A percentile compares a stretch with the other conserved stretches of the same genome.
Conservation (phyloP, 2,888 invertebrate species). For the Spilosoma lubricipeda region DNA sequence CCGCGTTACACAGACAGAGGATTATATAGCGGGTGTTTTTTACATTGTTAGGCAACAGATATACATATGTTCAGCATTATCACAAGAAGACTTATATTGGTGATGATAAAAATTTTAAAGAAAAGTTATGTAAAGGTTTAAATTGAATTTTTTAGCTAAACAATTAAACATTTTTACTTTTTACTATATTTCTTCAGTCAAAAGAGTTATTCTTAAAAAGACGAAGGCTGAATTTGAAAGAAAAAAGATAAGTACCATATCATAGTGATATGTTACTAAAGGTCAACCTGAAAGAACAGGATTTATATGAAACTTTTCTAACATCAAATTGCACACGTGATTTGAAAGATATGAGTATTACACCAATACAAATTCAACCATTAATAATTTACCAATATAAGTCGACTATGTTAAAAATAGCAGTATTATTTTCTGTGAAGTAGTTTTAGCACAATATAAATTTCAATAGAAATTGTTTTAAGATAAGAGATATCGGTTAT, state of each 20-base stretch:
- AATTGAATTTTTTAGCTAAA: neutral
- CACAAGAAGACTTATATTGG: constrained; percentile 2
- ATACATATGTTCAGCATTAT: neutral
- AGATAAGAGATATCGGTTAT: neutral
- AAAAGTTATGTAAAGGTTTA: neutral
- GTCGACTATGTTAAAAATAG: neutral
- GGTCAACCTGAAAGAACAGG: too few relatives aligned
- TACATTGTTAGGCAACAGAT: constrained; percentile 15
- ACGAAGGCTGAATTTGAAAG: too few relatives aligned
- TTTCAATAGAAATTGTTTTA: neutral
- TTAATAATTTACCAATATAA: neutral
- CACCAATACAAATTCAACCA: neutral
- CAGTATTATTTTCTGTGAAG: neutral
- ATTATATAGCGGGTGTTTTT: constrained; percentile 25
- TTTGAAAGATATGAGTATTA: neutral
- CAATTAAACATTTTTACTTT: too few relatives aligned
- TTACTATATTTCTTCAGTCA: too few relatives aligned
- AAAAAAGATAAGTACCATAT: too few relatives aligned
- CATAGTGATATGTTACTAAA: neutral
- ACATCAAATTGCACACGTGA: neutral
- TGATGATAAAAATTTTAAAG: neutral
- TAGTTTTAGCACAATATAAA: neutral
- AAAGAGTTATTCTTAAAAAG: too few relatives aligned
- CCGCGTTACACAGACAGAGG: constrained; percentile 52
- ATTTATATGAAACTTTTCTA: too few relatives aligned